Conservation (phyloP, 2,888 invertebrate species). For the Yponomeuta cagnagella region DNA sequence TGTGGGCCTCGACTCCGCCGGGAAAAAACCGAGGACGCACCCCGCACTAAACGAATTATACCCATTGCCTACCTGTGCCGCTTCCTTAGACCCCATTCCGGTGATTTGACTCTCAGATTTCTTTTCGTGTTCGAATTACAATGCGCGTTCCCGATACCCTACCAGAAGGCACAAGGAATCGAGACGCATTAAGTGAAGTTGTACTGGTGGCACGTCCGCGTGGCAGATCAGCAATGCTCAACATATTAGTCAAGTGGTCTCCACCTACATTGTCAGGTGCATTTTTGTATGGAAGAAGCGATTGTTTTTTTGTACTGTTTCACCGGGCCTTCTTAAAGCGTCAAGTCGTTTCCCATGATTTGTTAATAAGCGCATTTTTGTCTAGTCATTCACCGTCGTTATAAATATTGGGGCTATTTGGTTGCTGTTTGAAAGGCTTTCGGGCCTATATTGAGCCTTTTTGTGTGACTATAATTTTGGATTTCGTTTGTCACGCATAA, state of each 20-base stretch:
- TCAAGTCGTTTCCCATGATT: slow-evolving; percentile 63
- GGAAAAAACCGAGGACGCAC: slow-evolving; percentile 67
- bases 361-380: slow-evolving; percentile 48
- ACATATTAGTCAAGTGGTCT: slow-evolving; percentile 69
- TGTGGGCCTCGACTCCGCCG: slow-evolving; percentile 51
- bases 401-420: slow-evolving; percentile 56
- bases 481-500: not conserved
- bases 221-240: slow-evolving; percentile 58
- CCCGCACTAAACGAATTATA: slow-evolving; percentile 73
- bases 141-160: slow-evolving; percentile 26
- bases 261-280: slow-evolving; percentile 75
- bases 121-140: slow-evolving; percentile 26
- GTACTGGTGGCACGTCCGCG: not conserved
- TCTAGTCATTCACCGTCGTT: slow-evolving; percentile 59
- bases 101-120: slow-evolving; percentile 23
- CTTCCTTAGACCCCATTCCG: slow-evolving; percentile 36
- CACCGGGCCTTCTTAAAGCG: slow-evolving; percentile 56
- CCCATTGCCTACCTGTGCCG: slow-evolving; percentile 65
- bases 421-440: slow-evolving; percentile 26
- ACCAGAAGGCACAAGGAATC: not conserved
- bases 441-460: slow-evolving; percentile 32
- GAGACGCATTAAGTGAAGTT: not conserved
- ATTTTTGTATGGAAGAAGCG: slow-evolving; percentile 71
- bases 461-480: not conserved
- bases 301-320: slow-evolving; percentile 58